phyloP scores from a whole-genome alignment of 2,113 vertebrate species.

The Dinomys branickii region DNA sequence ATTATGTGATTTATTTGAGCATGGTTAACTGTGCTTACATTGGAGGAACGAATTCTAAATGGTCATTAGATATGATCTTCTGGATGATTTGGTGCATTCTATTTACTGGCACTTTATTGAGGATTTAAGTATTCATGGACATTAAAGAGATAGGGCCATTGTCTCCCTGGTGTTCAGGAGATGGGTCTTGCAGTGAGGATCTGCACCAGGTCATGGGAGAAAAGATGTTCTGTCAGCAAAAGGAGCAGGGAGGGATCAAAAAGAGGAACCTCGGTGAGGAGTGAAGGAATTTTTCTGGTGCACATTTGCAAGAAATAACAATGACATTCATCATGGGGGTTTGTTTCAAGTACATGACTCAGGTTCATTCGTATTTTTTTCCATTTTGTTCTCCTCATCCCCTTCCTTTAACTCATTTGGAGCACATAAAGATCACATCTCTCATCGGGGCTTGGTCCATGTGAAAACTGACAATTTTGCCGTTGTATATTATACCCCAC shows the following conservation, averaged over 20 bases:
- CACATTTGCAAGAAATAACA: neutral
- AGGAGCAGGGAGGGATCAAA: too few relatives aligned
- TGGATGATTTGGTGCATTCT: neutral
- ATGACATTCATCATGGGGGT: neutral
- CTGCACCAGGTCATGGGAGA: neutral
- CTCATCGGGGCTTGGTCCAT: too few relatives aligned
- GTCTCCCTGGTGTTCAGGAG: neutral
- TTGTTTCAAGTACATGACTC: neutral
- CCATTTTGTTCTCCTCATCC: too few relatives aligned
- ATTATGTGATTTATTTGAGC: neutral
- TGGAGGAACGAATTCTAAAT: neutral
- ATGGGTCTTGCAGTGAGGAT: neutral
- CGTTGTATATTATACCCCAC: too few relatives aligned
- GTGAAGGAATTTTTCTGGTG: neutral
- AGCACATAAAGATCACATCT: too few relatives aligned
- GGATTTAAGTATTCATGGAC: neutral
- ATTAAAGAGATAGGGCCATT: neutral
- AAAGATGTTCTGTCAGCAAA: too few relatives aligned
- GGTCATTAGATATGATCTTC: neutral
- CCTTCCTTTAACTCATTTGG: too few relatives aligned
- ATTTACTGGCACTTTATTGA: neutral
- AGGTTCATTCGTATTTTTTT: neutral
- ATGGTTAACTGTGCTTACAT: neutral
- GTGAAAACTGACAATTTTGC: too few relatives aligned
- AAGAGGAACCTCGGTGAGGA: too few relatives aligned